Evolutionary conservation across 2,113 vertebrate species (phyloP).

Genomic region (Lepus europaeus): DNA sequence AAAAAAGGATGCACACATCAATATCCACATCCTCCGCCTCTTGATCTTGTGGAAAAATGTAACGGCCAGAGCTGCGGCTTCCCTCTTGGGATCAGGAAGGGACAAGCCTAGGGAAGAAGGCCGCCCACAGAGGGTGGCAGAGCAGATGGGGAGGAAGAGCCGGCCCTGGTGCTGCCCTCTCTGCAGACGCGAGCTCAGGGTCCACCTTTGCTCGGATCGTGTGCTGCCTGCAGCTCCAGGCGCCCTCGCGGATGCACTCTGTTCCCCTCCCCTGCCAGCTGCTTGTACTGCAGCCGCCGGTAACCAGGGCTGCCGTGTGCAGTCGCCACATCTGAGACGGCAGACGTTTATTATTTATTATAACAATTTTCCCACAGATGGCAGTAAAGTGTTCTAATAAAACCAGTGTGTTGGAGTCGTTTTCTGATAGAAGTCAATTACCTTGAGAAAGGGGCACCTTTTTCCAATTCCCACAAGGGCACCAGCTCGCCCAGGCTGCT

Average conservation of each 20-base stretch:
- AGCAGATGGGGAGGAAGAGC: not conserved
- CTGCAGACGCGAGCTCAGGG: not conserved
- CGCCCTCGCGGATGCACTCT: not conserved
- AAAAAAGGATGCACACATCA: not conserved
- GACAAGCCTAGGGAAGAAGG: not conserved
- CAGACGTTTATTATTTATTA: slow-evolving; percentile 64
- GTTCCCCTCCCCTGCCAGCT: not conserved
- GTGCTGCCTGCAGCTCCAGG: not conserved
- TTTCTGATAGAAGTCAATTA: slow-evolving; percentile 60
- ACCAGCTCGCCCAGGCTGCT: not conserved
- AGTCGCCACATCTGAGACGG: slow-evolving; percentile 38
- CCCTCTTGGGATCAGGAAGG: not conserved
- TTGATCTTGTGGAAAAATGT: not conserved
- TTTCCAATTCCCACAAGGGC: slow-evolving; percentile 41
- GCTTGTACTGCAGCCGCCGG: slow-evolving; percentile 38
- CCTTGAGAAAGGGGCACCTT: slow-evolving; percentile 54
- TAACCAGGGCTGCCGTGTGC: not conserved
- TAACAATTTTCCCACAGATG: slow-evolving; percentile 71
- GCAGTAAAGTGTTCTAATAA: slow-evolving; percentile 74
- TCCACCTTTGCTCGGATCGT: not conserved
- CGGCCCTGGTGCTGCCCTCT: not conserved
- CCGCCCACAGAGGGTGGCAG: not conserved
- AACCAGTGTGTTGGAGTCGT: slow-evolving; percentile 59
- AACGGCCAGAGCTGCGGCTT: not conserved
- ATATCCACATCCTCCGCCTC: not conserved